Conservation (phyloP, 2,113 vertebrate species). For the Mesoclemmys tuberculata region DNA sequence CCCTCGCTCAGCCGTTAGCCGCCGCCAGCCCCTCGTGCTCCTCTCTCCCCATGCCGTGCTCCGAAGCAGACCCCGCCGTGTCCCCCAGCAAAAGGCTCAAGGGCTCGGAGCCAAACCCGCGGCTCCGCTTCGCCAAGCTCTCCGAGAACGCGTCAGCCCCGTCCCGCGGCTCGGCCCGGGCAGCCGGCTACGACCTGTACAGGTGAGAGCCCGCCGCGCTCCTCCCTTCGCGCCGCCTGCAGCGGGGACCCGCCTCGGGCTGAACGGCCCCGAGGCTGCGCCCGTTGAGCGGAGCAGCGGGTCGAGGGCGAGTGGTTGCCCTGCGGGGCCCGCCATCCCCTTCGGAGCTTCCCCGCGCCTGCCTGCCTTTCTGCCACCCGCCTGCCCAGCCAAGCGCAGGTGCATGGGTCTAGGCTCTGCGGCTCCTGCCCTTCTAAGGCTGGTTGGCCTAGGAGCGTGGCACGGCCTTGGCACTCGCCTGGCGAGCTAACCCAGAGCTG, state of each 20-base stretch:
- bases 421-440: no score
- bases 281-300: background rate
- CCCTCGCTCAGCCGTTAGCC: accelerated
- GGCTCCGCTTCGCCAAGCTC: conserved; percentile 86
- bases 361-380: no score
- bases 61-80: conserved; percentile 43
- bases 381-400: no score
- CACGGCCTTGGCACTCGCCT: no score
- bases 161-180: conserved; percentile 85
- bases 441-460: no score
- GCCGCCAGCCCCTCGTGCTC: no score
- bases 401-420: no score
- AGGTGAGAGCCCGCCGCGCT: conserved; percentile 79
- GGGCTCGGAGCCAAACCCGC: background rate
- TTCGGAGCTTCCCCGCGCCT: accelerated
- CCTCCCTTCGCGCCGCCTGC: accelerated
- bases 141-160: conserved; percentile 89
- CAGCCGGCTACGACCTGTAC: conserved; percentile 95
- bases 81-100: conserved; percentile 81
- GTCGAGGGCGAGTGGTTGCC: background rate
- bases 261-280: no score
- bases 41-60: conserved; percentile 80
- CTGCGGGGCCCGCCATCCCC: background rate
- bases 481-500: no score
- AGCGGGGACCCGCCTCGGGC: accelerated